A percentile compares a stretch with the other conserved stretches of the same genome.
Conservation (phyloP, 2,888 invertebrate genomes). For the Gari tellinella region DNA sequence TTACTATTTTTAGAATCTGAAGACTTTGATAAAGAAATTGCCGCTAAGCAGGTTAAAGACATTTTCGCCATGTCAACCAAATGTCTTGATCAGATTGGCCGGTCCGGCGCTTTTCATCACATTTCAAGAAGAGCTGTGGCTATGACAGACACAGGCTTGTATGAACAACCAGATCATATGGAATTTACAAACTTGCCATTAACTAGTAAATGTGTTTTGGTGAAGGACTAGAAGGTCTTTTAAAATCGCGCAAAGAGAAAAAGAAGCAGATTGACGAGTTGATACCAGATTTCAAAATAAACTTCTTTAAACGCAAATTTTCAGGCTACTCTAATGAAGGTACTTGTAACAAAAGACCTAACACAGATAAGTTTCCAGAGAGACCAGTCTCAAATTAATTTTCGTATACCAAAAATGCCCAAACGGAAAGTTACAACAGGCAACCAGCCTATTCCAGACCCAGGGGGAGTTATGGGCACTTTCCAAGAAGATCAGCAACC, state of each 20-base stretch:
- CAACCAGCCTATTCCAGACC: too few species aligned
- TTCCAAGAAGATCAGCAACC: slow-evolving; percentile 1
- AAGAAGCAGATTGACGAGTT: slow-evolving; percentile 40
- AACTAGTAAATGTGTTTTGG: slow-evolving; percentile 36
- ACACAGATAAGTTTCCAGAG: too few species aligned
- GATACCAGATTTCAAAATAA: slow-evolving; percentile 25
- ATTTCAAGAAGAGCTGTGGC: slow-evolving; percentile 18
- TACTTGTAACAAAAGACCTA: slow-evolving; percentile 2
- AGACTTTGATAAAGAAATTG: slow-evolving; percentile 8
- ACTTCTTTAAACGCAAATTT: slow-evolving; percentile 14
- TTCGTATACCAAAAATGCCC: slow-evolving; percentile 12
- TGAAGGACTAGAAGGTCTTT: slow-evolving; percentile 17
- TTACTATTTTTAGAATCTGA: slow-evolving; percentile 14
- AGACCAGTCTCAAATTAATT: too few species aligned
- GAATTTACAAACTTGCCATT: slow-evolving; percentile 38
- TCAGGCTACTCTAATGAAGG: not conserved
- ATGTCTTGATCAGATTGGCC: slow-evolving; percentile 37
- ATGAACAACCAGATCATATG: slow-evolving; percentile 3
- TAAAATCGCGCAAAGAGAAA: slow-evolving; percentile 41
- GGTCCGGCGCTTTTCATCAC: slow-evolving; percentile 41
- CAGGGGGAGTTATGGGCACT: slow-evolving; percentile 1
- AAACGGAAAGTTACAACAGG: not conserved
- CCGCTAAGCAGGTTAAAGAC: slow-evolving; percentile 26
- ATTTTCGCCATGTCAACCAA: slow-evolving; percentile 48
- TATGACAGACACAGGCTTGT: slow-evolving; percentile 34